Evolutionary conservation across 2,797 vertebrate species (phyloP).

Genomic region (Poeciliopsis infans): DNA sequence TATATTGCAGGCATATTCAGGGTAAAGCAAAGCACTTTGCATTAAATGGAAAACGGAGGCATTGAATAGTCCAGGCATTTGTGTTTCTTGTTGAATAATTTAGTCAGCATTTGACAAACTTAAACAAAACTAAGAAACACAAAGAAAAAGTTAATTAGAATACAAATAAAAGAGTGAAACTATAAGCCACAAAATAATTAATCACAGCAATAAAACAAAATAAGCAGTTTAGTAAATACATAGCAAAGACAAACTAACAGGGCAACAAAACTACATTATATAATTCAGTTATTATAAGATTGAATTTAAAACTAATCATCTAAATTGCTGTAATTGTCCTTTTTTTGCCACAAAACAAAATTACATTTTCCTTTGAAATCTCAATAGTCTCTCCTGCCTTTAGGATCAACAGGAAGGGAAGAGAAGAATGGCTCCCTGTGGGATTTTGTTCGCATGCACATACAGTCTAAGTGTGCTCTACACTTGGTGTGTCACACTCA

Average conservation of each 20-base stretch:
- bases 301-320: neutral
- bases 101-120: neutral
- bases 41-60: neutral
- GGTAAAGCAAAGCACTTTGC: neutral
- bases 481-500: conserved; percentile 41
- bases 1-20: neutral
- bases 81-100: neutral
- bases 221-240: neutral
- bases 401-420: neutral
- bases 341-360: neutral
- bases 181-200: neutral
- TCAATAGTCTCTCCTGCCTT: neutral
- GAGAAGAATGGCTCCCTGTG: neutral
- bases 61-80: neutral
- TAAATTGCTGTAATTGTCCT: neutral
- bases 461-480: conserved; percentile 37
- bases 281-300: neutral
- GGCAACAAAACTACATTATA: neutral
- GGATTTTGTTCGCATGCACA: neutral
- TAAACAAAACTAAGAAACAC: neutral
- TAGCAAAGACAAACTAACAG: neutral
- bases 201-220: neutral
- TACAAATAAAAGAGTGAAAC: neutral
- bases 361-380: neutral
- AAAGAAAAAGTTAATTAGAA: neutral